A percentile compares a stretch with the other conserved stretches of the same genome.
Evolutionary conservation across 1,140 invertebrate genomes (phyloP).

Genomic region (Aricia agestis): DNA sequence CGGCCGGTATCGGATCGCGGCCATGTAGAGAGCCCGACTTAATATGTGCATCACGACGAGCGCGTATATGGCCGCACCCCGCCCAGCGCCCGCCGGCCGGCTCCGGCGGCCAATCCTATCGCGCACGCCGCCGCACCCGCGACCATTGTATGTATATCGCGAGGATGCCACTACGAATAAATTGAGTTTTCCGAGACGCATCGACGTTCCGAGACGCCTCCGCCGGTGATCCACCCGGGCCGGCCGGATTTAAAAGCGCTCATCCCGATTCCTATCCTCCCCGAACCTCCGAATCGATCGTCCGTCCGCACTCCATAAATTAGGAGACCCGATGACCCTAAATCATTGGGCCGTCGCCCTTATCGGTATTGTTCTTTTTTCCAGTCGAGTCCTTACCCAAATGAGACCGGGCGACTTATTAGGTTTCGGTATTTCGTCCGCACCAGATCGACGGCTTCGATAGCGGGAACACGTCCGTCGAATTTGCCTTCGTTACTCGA

Average conservation of each 20-base stretch:
- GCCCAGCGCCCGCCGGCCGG: slow-evolving; percentile 37
- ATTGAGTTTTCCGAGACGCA: slow-evolving; percentile 56
- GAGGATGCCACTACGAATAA: slow-evolving; percentile 50
- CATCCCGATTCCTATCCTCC: slow-evolving; percentile 41
- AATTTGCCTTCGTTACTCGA: slow-evolving; percentile 41
- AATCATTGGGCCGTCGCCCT: slow-evolving; percentile 69
- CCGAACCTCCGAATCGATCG: slow-evolving; percentile 69
- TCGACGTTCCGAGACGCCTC: slow-evolving; percentile 40
- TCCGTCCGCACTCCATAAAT: slow-evolving; percentile 70
- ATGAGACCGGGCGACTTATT: slow-evolving; percentile 71
- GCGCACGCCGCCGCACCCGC: slow-evolving; percentile 47
- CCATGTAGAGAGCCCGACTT: slow-evolving; percentile 65
- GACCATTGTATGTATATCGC: slow-evolving; percentile 73
- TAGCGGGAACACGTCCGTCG: slow-evolving; percentile 44
- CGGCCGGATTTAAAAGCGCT: slow-evolving; percentile 57
- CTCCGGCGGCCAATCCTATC: slow-evolving; percentile 61
- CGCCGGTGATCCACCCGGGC: slow-evolving; percentile 39
- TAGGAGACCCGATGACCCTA: slow-evolving; percentile 72
- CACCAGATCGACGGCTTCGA: slow-evolving; percentile 56
- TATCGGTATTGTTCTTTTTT: slow-evolving; percentile 71
- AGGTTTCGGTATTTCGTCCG: slow-evolving; percentile 58
- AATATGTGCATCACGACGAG: slow-evolving; percentile 73
- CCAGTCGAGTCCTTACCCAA: slow-evolving; percentile 62
- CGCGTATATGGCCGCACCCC: slow-evolving; percentile 61
- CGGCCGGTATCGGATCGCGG: slow-evolving; percentile 49